phyloP scores from a whole-genome alignment of 1,140 invertebrate genomes.

The Lutraria rhynchaena region DNA sequence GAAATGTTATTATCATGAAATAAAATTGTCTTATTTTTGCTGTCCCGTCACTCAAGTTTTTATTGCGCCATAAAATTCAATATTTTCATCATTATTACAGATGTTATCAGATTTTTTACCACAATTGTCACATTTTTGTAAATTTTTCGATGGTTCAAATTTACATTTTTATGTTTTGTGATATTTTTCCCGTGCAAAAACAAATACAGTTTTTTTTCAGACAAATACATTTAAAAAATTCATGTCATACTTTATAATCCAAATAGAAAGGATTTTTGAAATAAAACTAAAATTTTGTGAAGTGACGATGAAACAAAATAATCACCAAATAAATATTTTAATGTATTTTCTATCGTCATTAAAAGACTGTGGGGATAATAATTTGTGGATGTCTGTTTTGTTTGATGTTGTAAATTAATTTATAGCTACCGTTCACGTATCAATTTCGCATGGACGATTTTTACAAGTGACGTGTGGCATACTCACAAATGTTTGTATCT shows the following conservation, averaged over 20 bases:
- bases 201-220: too few species aligned
- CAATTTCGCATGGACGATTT: not conserved
- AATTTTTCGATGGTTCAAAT: slow-evolving; percentile 35
- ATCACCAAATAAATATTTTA: too few species aligned
- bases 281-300: too few species aligned
- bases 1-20: slow-evolving; percentile 42
- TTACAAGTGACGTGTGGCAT: slow-evolving; percentile 19
- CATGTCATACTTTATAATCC: too few species aligned
- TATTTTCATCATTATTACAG: slow-evolving; percentile 43
- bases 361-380: too few species aligned
- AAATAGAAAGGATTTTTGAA: too few species aligned
- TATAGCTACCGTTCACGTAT: slow-evolving; percentile 11
- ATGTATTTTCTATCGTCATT: too few species aligned
- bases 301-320: too few species aligned
- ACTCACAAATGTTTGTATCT: not conserved
- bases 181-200: too few species aligned
- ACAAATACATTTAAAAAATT: too few species aligned
- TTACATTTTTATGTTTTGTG: slow-evolving; percentile 49
- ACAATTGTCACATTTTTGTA: slow-evolving; percentile 52
- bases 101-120: slow-evolving; percentile 9
- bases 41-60: slow-evolving; percentile 35
- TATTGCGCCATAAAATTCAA: slow-evolving; percentile 58
- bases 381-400: too few species aligned
- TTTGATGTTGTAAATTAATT: slow-evolving; percentile 34
- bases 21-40: slow-evolving; percentile 26